Evolutionary conservation across 2,113 vertebrate species (phyloP).

Genomic region (Macaca mulatta): DNA sequence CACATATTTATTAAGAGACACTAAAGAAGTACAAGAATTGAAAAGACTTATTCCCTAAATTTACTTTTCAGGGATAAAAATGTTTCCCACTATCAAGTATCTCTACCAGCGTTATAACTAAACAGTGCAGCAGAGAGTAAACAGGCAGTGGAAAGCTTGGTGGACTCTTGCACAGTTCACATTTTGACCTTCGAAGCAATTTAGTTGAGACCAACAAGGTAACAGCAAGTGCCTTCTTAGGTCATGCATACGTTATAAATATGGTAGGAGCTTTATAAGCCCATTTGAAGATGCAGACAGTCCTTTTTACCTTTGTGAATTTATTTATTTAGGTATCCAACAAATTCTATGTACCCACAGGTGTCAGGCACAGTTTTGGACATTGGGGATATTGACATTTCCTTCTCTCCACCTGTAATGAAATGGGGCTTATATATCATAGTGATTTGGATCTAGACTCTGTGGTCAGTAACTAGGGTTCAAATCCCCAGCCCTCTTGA

Average conservation of each 20-base stretch:
- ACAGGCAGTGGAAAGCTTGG: not conserved
- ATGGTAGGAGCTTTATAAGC: not conserved
- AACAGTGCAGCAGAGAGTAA: not conserved
- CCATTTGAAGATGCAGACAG: not conserved
- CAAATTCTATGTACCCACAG: not conserved
- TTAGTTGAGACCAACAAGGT: not conserved
- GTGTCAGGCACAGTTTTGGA: not conserved
- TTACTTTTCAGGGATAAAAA: conserved; percentile 10
- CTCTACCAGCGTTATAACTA: not conserved
- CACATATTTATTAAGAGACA: not conserved
- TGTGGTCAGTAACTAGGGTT: not conserved
- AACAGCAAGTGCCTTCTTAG: not conserved
- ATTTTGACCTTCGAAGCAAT: not conserved
- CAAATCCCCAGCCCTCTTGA: not conserved
- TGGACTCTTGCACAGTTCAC: not conserved
- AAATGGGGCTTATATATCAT: not conserved
- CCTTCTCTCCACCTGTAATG: not conserved
- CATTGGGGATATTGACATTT: not conserved
- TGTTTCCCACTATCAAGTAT: not conserved
- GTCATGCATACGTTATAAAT: not conserved
- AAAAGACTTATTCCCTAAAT: not conserved
- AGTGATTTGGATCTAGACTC: not conserved
- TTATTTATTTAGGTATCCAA: not conserved
- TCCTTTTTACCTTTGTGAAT: not conserved
- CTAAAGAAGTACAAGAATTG: not conserved